A percentile compares a stretch with the other conserved stretches of the same genome.
phyloP scores from a whole-genome alignment of 1,140 invertebrate species.

The Drosophila lowei region DNA sequence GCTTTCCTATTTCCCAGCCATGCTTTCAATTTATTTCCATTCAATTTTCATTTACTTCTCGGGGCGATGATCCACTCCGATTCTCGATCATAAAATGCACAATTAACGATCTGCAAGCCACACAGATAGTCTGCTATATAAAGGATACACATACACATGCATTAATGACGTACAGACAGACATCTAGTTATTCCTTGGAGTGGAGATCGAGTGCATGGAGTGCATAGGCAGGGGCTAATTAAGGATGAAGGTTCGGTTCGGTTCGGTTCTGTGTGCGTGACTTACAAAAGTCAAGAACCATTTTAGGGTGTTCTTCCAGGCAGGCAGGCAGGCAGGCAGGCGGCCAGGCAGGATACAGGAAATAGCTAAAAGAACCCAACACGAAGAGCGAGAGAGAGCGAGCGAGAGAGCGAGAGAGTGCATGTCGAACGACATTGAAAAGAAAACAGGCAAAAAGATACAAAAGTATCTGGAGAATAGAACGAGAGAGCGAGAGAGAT shows the following conservation, averaged over 20 bases:
- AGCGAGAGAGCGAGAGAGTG: neutral
- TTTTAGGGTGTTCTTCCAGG: constrained; percentile 38
- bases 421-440: too few relatives aligned
- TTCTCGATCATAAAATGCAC: constrained; percentile 30
- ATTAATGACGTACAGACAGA: constrained; percentile 4
- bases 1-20: neutral
- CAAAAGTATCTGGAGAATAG: constrained; percentile 25
- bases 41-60: constrained; percentile 19
- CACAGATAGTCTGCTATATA: neutral
- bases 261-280: constrained; percentile 47
- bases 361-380: constrained; percentile 20
- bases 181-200: too few relatives aligned
- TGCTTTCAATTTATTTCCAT: constrained; percentile 3
- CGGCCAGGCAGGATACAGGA: constrained; percentile 46
- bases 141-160: constrained; percentile 4
- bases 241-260: constrained; percentile 24
- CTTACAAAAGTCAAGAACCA: constrained; percentile 62
- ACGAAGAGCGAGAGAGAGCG: neutral
- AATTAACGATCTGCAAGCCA: constrained; percentile 40
- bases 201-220: too few relatives aligned
- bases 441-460: constrained; percentile 28
- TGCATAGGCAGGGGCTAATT: constrained; percentile 46
- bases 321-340: neutral
- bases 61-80: constrained; percentile 22
- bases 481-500: constrained; percentile 13